A percentile compares a stretch with the other conserved stretches of the same genome.
Evolutionary conservation across 1,140 invertebrate species (phyloP).

Genomic region (Drosophila parvula): DNA sequence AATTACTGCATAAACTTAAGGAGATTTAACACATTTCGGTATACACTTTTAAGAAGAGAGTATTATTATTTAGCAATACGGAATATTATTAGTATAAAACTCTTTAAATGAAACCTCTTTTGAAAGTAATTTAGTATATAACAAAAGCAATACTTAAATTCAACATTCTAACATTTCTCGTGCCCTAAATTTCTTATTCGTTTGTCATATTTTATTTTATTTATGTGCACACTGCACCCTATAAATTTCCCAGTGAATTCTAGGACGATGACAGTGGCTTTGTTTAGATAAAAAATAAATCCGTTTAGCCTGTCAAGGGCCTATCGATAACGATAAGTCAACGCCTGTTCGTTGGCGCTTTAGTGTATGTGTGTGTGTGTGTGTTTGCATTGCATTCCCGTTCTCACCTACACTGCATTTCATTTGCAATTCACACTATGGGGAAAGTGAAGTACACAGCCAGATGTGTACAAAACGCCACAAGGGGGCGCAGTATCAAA

Average conservation of each 20-base stretch:
- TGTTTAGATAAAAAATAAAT: conserved; percentile 56
- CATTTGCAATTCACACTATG: conserved; percentile 44
- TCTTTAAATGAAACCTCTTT: too few species aligned
- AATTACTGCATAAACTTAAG: conserved; percentile 6
- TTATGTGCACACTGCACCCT: background rate
- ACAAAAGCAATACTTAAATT: background rate
- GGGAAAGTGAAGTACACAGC: conserved; percentile 54
- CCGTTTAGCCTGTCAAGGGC: conserved; percentile 24
- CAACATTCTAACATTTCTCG: background rate
- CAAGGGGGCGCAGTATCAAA: background rate
- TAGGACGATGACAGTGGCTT: conserved; percentile 32
- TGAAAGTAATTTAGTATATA: too few species aligned
- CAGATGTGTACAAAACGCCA: conserved; percentile 40
- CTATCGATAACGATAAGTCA: conserved; percentile 68
- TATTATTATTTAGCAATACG: too few species aligned
- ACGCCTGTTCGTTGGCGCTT: conserved; percentile 10
- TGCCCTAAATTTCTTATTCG: background rate
- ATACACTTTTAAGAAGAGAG: background rate
- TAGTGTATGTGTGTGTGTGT: background rate
- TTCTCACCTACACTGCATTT: conserved; percentile 32
- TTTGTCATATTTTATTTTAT: conserved; percentile 36
- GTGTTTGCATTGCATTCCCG: background rate
- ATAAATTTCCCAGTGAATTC: conserved; percentile 16
- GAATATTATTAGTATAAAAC: too few species aligned
- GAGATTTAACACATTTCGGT: background rate